Evolutionary conservation across 1,140 invertebrate genomes (phyloP).

Genomic region (Apolygus lucorum): DNA sequence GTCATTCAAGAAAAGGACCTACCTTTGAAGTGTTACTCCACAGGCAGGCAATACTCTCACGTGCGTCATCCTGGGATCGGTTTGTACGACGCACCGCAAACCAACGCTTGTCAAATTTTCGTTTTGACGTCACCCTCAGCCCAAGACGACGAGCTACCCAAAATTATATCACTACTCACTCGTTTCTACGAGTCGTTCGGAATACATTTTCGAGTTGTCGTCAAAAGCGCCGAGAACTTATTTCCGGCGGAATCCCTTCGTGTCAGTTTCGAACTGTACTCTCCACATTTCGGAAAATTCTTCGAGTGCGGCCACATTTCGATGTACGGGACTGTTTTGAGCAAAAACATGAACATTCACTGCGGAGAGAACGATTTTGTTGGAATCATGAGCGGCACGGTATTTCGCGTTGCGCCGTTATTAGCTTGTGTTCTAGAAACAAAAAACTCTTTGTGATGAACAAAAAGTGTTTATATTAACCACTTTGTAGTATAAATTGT

Average conservation of each 20-base stretch:
- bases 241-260: background rate
- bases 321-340: background rate
- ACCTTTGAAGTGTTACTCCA: background rate
- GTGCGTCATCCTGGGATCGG: background rate
- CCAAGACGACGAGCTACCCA: background rate
- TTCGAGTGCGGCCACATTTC: background rate
- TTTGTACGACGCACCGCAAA: background rate
- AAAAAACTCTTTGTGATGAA: background rate
- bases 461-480: background rate
- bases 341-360: constrained; percentile 5
- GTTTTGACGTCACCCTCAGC: background rate
- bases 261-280: constrained; percentile 2
- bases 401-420: background rate
- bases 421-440: background rate
- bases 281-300: background rate
- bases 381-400: background rate
- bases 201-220: background rate
- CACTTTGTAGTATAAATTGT: too few species aligned
- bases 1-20: background rate
- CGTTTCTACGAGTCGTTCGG: background rate
- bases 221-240: background rate
- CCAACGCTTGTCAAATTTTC: background rate
- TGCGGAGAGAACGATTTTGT: background rate
- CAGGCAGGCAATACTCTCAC: background rate
- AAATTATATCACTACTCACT: background rate